Evolutionary conservation across 2,113 vertebrate species (phyloP).

Genomic region (Lethenteron camtschaticum): DNA sequence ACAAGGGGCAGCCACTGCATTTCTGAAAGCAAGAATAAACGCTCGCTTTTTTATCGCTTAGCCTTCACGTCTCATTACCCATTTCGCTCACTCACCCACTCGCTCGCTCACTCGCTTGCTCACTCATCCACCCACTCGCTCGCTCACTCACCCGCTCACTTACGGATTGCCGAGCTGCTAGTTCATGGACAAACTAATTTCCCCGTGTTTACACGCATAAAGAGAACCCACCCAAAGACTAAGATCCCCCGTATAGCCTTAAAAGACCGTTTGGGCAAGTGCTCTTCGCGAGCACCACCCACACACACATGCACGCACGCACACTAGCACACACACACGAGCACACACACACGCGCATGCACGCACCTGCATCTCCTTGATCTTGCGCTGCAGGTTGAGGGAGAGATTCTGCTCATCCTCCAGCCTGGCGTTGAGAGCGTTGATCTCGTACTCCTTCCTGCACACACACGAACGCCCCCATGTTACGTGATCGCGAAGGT

Average conservation of each 20-base stretch:
- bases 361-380: slow-evolving; percentile 32
- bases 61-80: too few relatives aligned
- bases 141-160: too few relatives aligned
- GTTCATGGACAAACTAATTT: neutral
- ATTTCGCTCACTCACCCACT: too few relatives aligned
- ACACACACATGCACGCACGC: neutral
- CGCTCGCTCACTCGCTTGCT: too few relatives aligned
- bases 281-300: neutral
- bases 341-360: fast-evolving
- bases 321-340: neutral
- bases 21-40: neutral
- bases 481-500: neutral
- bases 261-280: too few relatives aligned
- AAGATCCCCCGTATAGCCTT: neutral
- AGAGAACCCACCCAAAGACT: neutral
- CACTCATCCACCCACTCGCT: too few relatives aligned
- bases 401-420: slow-evolving; percentile 31
- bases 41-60: neutral
- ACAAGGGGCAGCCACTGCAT: neutral
- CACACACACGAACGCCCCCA: slow-evolving; percentile 1
- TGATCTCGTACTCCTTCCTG: slow-evolving; percentile 30
- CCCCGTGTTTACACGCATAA: neutral
- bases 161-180: too few relatives aligned
- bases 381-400: slow-evolving; percentile 24
- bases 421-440: slow-evolving; percentile 24